Conservation (phyloP, 1,140 invertebrate genomes). For the Caenorhabditis tropicalis region DNA sequence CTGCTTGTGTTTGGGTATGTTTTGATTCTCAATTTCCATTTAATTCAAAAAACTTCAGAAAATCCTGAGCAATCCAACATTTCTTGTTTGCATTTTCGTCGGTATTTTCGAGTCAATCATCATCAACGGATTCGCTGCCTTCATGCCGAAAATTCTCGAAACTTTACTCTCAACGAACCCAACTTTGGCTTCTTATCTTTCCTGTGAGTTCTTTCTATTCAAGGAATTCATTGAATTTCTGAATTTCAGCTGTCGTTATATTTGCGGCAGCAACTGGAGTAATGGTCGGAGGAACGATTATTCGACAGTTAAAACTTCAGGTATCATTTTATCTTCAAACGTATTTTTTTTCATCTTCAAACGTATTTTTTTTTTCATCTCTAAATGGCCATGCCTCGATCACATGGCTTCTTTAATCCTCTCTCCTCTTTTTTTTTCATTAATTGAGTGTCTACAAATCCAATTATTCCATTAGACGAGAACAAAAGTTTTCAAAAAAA, state of each 20-base stretch:
- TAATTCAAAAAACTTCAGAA: constrained; percentile 51
- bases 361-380: background rate
- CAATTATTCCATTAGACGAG: constrained; percentile 21
- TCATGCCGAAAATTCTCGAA: constrained; percentile 72
- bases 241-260: constrained; percentile 68
- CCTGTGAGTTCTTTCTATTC: constrained; percentile 62
- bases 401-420: background rate
- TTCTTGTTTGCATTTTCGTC: constrained; percentile 67
- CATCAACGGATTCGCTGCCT: constrained; percentile 71
- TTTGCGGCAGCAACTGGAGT: constrained; percentile 71
- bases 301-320: constrained; percentile 64
- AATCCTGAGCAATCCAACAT: constrained; percentile 70
- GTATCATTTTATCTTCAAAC: constrained; percentile 3
- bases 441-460: constrained; percentile 34
- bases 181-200: constrained; percentile 66
- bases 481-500: constrained; percentile 21
- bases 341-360: background rate
- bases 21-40: background rate
- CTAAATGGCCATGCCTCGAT: background rate
- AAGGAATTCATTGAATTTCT: background rate
- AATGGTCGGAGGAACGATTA: constrained; percentile 69
- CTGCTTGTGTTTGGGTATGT: constrained; percentile 44
- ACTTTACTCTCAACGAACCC: constrained; percentile 68
- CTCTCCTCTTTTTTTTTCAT: too few species aligned
- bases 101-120: constrained; percentile 72